Percentiles rank a stretch among this genome's conserved stretches.
Conservation (phyloP, 2,113 vertebrate genomes). For the Gobiocypris rarus region DNA sequence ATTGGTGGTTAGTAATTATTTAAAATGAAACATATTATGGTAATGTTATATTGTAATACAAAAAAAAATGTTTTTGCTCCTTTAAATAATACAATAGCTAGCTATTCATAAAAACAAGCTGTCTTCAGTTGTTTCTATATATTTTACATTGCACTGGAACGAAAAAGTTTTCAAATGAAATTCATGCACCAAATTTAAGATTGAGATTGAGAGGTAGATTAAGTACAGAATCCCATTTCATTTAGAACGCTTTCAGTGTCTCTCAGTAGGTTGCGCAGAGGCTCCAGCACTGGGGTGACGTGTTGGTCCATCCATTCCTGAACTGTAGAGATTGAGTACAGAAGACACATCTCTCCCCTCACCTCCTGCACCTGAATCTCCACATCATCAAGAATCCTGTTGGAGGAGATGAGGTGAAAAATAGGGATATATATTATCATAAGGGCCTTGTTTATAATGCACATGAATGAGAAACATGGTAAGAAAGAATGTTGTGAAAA, state of each 20-base stretch:
- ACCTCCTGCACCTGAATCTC: slow-evolving; percentile 75
- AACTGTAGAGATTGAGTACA: slow-evolving; percentile 79
- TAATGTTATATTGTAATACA: background rate
- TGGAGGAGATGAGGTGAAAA: background rate
- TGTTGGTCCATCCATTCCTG: slow-evolving; percentile 95
- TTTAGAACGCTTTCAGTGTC: slow-evolving; percentile 70
- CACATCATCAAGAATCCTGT: slow-evolving; percentile 81
- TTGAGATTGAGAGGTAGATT: background rate
- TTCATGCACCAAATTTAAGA: background rate
- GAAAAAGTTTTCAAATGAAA: background rate
- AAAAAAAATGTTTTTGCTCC: too few species aligned
- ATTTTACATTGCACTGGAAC: background rate
- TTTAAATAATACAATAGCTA: background rate
- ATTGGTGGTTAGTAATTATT: background rate
- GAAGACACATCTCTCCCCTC: slow-evolving; percentile 76
- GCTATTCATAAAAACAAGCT: background rate
- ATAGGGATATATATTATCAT: background rate
- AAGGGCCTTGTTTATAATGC: background rate
- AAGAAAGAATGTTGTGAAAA: background rate
- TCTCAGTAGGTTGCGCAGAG: slow-evolving; percentile 78
- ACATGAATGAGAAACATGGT: background rate
- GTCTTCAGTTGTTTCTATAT: background rate
- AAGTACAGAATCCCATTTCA: slow-evolving; percentile 44
- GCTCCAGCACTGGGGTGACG: slow-evolving; percentile 75
- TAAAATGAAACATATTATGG: background rate